Base-by-base conservation (phyloP, 2,888 invertebrate species). In the Petrophora chlorosata region DNA sequence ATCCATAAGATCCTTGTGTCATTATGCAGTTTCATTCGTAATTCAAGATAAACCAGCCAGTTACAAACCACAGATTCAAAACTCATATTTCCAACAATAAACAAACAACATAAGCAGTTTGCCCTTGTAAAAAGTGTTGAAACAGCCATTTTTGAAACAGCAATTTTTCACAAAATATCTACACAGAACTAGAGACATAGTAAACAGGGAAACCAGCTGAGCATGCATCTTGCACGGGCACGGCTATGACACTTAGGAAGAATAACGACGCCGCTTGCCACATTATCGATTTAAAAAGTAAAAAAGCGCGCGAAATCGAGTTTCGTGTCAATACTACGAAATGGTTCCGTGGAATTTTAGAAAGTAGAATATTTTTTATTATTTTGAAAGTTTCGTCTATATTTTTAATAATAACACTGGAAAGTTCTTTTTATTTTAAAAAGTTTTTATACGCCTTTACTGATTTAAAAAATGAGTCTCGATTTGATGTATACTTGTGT, bases 171-270 rank as follows among this genome's bases (percentile, higher is more conserved):
- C 39, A 48, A 30, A 44, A 44, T 41, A 48, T 45, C 53, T 38
- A 55, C 46, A 56, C 42, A 36, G 19, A 53, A 34, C 14, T 22
- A 15, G 32, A 26, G 26, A 34, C 39, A 40, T 41, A 65, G 77
- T 69, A 75, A 77, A 77, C 72, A 67, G 50, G 61, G 64, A 69
- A 70, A 70, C 61, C 66, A 55, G 63, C 60, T 46, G 63, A 61
- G 63, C 63, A 53, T 66, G 74, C 72, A 73, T 67, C 68, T 69
- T 64, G 67, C 64, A 39, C 51, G 60, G 67, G n/a, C 26, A 66
- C 67, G 42, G 57, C 55, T 52, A 47, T 65, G 69, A 65, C 72
- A 66, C 67, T 56, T 54, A 28, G 43, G 60, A 65, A 70, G 71
- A 73, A 63, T 73, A 72, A 73, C 65, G 69, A 69, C 52, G 59